These are phyloP conservation scores for Artibeus lituratus DNA, from an alignment of 2,797 vertebrate genomes.

Conservation along the genomic window DNA sequence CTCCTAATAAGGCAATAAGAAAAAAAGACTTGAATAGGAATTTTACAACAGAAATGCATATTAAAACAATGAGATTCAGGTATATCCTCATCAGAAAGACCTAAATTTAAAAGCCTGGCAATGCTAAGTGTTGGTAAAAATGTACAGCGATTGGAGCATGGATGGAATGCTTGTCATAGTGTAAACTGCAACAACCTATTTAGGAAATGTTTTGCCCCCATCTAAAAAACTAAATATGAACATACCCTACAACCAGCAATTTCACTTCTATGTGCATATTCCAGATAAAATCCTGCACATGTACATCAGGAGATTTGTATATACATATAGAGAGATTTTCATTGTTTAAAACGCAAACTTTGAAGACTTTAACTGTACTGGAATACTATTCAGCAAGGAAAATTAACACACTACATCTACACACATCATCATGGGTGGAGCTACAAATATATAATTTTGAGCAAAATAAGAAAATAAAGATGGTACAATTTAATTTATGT, in stretches of 20 bases:
- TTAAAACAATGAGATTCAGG: neutral
- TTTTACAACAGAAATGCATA: neutral
- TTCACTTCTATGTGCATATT: neutral
- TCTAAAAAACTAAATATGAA: neutral
- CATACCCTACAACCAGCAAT: neutral
- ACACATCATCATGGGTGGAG: neutral
- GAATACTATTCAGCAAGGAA: neutral
- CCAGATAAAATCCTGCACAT: neutral
- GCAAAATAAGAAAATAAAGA: neutral
- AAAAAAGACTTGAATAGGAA: neutral
- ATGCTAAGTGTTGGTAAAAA: neutral
- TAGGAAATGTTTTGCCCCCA: neutral
- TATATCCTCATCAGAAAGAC: neutral
- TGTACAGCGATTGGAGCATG: neutral
- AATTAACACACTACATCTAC: neutral
- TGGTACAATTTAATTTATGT: neutral
- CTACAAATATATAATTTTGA: neutral
- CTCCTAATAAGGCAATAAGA: neutral
- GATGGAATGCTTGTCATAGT: neutral
- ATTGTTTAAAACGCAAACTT: neutral
- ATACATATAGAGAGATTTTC: neutral
- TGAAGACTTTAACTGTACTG: neutral
- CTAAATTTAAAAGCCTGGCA: neutral
- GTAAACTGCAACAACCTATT: neutral
- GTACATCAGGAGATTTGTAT: neutral